Evolutionary conservation across 2,797 vertebrate species (phyloP), one percentile per base, ranked within the genome.

Genomic region (Gallinago nigripennis): DNA sequence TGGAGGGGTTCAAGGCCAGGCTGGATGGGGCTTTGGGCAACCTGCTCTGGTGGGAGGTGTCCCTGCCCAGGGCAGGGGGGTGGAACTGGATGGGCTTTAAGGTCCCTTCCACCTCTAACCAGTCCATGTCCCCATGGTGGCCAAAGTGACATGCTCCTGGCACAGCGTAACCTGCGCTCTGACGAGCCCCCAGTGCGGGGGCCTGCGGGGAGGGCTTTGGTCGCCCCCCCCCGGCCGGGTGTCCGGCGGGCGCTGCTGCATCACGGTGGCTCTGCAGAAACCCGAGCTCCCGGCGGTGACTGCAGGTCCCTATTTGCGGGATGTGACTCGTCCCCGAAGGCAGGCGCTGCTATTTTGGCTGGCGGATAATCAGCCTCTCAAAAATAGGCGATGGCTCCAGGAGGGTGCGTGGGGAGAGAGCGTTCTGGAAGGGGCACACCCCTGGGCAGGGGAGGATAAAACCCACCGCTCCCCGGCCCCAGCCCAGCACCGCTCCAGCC

Each of bases 331-430:
- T 7, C 73, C 72, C 60, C 73, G 71, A 56, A 73, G 84, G 71
- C 92, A 92, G 90, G 86, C 83, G 20, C 94, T 88, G 90, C 93
- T 95, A 95, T 97, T 97, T 95, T 27, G 81, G 90, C 92, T 31
- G 86, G 28, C 1, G 7, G 88, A 84, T 94, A 84, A 95, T 96
- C 96, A 95, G 81, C 86, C 37, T 72, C 60, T 76, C 93, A 94
- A 97, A 97, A 97, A 97, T 97, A 97, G 96, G 92, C 31, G 56
- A 90, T 85, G 94, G 93, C 90, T 91, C 57, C 63, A 8, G 80
- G 76, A 85, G 80, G 35, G 68, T 86, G 94, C 66, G 82, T 91
- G 77, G 93, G 80, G 86, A 94, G 76, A 95, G 95, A 96, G 90
- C 10, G 0, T 96, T 95, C 95, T 96, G 93, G 95, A 96, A 95